A percentile compares a stretch with the other conserved stretches of the same genome.
phyloP scores from a whole-genome alignment of 2,888 invertebrate species.

The Balanococcus diminutus region DNA sequence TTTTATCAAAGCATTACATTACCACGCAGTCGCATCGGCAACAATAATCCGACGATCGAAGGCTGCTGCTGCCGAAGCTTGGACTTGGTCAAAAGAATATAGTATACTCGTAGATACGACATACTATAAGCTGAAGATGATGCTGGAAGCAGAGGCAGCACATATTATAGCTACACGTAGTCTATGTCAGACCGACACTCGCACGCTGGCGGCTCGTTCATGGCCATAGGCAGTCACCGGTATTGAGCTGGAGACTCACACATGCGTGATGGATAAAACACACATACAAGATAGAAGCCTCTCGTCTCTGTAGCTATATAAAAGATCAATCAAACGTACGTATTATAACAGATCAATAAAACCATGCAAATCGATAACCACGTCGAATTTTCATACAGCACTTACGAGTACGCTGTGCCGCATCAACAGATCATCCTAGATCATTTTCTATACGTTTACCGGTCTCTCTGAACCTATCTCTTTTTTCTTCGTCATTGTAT shows the following conservation, averaged over 20 bases:
- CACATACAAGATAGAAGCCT: background rate
- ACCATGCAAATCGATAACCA: conserved; percentile 53
- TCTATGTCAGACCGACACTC: no score
- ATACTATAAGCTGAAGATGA: no score
- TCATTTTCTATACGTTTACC: background rate
- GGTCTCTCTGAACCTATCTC: no score
- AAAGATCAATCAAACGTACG: conserved; percentile 38
- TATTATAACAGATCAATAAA: conserved; percentile 32
- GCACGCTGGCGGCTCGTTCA: no score
- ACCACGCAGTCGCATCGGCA: background rate
- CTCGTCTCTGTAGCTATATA: background rate
- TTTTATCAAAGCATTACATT: conserved; percentile 50
- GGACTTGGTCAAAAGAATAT: no score
- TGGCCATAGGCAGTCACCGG: no score
- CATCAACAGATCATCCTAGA: conserved; percentile 5
- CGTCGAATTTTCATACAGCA: conserved; percentile 38
- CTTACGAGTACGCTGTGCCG: no score
- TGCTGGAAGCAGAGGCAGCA: no score
- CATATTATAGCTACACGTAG: no score
- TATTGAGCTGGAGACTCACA: no score
- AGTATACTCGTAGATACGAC: no score
- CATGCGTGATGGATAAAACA: background rate
- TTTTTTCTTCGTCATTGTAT: background rate
- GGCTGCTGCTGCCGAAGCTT: background rate
- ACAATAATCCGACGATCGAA: background rate